A percentile compares a stretch with the other conserved stretches of the same genome.
phyloP scores from a whole-genome alignment of 92 coral and sea anemone species.

The Actinostola sp. region DNA sequence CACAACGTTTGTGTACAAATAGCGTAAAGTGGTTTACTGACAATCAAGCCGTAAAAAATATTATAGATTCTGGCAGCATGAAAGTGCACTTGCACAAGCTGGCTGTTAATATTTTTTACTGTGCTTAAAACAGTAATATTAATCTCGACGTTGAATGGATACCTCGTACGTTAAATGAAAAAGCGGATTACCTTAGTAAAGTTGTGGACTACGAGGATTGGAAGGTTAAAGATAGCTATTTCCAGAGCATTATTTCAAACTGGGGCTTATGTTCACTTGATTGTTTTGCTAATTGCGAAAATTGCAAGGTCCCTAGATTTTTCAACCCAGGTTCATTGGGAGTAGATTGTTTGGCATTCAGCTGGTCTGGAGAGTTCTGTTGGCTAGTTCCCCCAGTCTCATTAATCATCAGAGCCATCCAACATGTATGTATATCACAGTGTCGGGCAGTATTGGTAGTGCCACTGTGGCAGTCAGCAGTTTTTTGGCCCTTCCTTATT shows the following conservation, averaged over 20 bases:
- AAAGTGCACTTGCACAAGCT: conserved; percentile 50
- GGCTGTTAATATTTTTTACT: conserved; percentile 33
- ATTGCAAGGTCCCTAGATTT: conserved; percentile 32
- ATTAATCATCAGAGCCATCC: conserved; percentile 26
- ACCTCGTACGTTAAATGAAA: conserved; percentile 42
- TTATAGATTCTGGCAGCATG: conserved; percentile 59
- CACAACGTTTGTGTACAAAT: conserved; percentile 4
- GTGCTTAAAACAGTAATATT: conserved; percentile 18
- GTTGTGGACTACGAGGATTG: conserved; percentile 52
- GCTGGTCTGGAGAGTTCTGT: conserved; percentile 46
- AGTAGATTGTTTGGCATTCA: conserved; percentile 49
- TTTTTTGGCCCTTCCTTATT: conserved; percentile 21
- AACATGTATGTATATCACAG: conserved; percentile 15
- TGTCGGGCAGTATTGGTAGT: conserved; percentile 32
- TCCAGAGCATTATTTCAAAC: conserved; percentile 7
- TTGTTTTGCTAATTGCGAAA: conserved; percentile 49
- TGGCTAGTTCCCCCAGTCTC: conserved; percentile 62
- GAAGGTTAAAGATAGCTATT: conserved; percentile 44
- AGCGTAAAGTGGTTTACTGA: conserved; percentile 65
- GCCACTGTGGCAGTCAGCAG: conserved; percentile 29
- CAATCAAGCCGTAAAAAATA: conserved; percentile 51
- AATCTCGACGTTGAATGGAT: conserved; percentile 41
- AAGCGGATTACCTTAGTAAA: conserved; percentile 51
- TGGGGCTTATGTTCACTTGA: conserved; percentile 60
- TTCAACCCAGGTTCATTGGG: conserved; percentile 50